A percentile compares a stretch with the other conserved stretches of the same genome.
Evolutionary conservation across 2,888 invertebrate species (phyloP).

Genomic region (Volucella inflata): DNA sequence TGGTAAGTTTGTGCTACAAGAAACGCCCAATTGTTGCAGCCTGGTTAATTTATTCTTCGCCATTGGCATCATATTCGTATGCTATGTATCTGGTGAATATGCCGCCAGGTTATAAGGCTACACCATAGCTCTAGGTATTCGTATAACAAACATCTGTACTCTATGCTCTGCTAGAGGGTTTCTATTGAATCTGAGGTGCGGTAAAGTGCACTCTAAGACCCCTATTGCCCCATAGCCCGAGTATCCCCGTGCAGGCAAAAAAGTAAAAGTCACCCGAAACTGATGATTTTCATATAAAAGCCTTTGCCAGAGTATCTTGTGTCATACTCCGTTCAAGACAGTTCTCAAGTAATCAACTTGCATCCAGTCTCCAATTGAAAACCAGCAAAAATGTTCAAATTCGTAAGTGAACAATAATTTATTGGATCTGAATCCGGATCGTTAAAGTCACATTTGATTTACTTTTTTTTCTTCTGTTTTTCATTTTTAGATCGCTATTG

Average conservation of each 20-base stretch:
- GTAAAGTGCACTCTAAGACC: constrained; percentile 58
- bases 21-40: constrained; percentile 71
- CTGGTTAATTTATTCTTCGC: constrained; percentile 69
- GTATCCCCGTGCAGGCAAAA: constrained; percentile 52
- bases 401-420: constrained; percentile 77
- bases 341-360: constrained; percentile 68
- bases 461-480: constrained; percentile 5
- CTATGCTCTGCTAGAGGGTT: constrained; percentile 48
- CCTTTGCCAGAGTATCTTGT: constrained; percentile 55
- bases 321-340: constrained; percentile 65
- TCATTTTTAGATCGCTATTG: constrained; percentile 78
- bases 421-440: not conserved
- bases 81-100: not conserved
- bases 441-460: not conserved
- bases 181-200: constrained; percentile 63
- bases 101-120: constrained; percentile 21
- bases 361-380: constrained; percentile 57
- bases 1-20: constrained; percentile 41
- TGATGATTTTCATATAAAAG: constrained; percentile 73
- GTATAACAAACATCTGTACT: constrained; percentile 21
- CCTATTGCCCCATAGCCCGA: constrained; percentile 49
- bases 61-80: constrained; percentile 55
- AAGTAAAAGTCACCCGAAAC: constrained; percentile 70
- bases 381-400: constrained; percentile 79
- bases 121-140: constrained; percentile 52